A percentile compares a stretch with the other conserved stretches of the same genome.
phyloP scores from a whole-genome alignment of 2,797 vertebrate genomes.

The Chelonia mydas region DNA sequence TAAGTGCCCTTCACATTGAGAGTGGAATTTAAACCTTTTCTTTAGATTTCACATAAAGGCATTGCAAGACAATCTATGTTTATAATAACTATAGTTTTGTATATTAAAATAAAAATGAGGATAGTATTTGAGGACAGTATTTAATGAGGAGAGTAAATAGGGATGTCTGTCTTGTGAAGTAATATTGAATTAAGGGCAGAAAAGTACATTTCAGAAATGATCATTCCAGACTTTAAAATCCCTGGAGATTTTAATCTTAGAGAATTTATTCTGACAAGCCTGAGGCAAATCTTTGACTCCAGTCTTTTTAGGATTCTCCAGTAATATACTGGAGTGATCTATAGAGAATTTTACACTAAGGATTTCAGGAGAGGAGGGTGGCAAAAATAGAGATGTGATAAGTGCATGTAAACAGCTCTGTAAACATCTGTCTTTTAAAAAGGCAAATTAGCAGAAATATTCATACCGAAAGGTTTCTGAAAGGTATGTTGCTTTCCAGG shows the following conservation, averaged over 20 bases:
- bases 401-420: background rate
- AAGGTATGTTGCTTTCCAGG: background rate
- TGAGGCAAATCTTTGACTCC: background rate
- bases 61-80: slow-evolving; percentile 31
- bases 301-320: background rate
- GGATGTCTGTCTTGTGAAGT: slow-evolving; percentile 20
- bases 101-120: slow-evolving; percentile 27
- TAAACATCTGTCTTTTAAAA: background rate
- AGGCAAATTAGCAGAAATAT: background rate
- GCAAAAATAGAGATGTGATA: background rate
- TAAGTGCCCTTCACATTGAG: background rate
- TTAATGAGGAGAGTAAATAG: slow-evolving; percentile 18
- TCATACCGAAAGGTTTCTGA: background rate
- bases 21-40: slow-evolving; percentile 34
- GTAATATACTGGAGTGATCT: background rate
- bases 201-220: background rate
- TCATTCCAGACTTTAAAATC: background rate
- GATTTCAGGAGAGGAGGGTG: background rate
- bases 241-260: background rate
- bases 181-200: background rate
- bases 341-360: background rate
- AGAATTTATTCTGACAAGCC: slow-evolving; percentile 11
- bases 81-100: background rate
- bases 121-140: background rate
- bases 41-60: slow-evolving; percentile 9